Percentiles rank a stretch among this genome's conserved stretches.
Evolutionary conservation across 2,888 invertebrate genomes (phyloP).

Genomic region (Capitulum mitella): DNA sequence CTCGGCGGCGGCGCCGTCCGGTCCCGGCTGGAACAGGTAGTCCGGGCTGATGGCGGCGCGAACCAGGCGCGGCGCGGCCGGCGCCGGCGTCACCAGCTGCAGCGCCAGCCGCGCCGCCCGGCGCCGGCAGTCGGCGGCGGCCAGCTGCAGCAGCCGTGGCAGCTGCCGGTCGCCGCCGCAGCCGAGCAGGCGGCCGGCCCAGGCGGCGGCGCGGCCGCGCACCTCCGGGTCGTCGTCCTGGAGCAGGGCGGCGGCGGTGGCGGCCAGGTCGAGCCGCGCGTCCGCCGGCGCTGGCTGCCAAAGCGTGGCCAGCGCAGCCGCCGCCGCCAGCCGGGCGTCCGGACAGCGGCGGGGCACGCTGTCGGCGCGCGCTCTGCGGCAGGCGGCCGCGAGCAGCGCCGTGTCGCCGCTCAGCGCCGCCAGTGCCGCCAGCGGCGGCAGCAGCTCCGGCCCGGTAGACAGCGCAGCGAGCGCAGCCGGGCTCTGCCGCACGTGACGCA

Average conservation of each 20-base stretch:
- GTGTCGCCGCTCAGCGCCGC: constrained; percentile 47
- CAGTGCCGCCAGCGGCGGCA: constrained; percentile 43
- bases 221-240: constrained; percentile 43
- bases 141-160: constrained; percentile 44
- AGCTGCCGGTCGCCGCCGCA: constrained; percentile 45
- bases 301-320: constrained; percentile 26
- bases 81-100: background rate
- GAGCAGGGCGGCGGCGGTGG: constrained; percentile 48
- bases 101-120: constrained; percentile 32
- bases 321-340: background rate
- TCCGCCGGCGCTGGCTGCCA: constrained; percentile 27
- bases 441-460: constrained; percentile 41
- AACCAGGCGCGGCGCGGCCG: background rate
- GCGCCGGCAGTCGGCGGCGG: constrained; percentile 48
- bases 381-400: constrained; percentile 44
- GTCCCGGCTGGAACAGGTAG: background rate
- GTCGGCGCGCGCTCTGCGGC: constrained; percentile 43
- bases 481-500: constrained; percentile 44
- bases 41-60: background rate
- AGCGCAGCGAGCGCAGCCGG: constrained; percentile 45
- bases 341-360: background rate
- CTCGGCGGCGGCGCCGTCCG: background rate
- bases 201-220: constrained; percentile 44
- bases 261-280: constrained; percentile 44
- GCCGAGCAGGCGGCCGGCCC: constrained; percentile 46